Base-by-base conservation (phyloP, 2,113 vertebrate genomes). In the Ursus arctos region DNA sequence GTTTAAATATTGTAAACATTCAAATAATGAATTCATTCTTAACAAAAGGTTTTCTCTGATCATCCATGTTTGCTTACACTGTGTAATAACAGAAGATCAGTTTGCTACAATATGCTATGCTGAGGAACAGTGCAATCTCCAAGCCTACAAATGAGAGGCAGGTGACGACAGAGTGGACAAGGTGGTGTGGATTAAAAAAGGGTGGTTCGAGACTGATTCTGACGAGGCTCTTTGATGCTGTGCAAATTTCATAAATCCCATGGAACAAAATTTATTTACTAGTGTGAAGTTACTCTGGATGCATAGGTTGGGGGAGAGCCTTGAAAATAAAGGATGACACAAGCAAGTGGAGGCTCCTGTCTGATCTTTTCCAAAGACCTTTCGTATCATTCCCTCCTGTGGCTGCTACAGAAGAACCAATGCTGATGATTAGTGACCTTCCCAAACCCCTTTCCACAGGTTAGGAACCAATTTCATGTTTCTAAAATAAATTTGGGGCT, bases 401-500 rank as follows among this genome's bases (percentile, higher is more conserved):
- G 59, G 43, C 55, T 83, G 2, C 33, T 12, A 84, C 57, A 76
- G 85, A 53, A 31, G 59, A 40, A 79, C 57, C 57, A 59, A 63
- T 43, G 28, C 47, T 43, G 15, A 71, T 55, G 26, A 16, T 33
- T 40, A 49, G 9, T 28, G 22, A 72, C 18, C 33, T 82, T 82
- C 49, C 3, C 14, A 76, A 91, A 65, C 2, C 18, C 57, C n/a
- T 81, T 31, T 93, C 89, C 51, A 26, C 43, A 81, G 26, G 16
- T 61, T 81, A 88, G 57, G 24, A 82, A 91, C 26, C 51, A 94
- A 81, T 72, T 43, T 69, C 51, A 80, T 82, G 51, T 53, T 92
- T 94, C 82, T 67, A n/a, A 96, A 92, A 87, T 59, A 86, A 80
- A 74, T 51, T 83, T 40, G n/a, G 24, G 77, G 6, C 36, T 57